Evolutionary conservation across 2,888 invertebrate species (phyloP).

Genomic region (Rotaria macrura): DNA sequence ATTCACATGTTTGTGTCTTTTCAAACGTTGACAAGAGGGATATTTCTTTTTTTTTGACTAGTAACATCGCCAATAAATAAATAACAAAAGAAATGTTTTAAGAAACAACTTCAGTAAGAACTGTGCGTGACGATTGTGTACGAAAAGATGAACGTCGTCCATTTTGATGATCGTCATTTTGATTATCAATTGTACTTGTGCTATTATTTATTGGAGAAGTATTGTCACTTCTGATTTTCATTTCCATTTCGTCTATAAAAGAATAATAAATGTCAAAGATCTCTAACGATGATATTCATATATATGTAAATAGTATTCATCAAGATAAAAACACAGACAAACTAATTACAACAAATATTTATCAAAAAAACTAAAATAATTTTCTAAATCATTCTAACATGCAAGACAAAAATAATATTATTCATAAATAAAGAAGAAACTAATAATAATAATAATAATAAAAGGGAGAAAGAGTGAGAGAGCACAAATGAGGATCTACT

Average conservation of each 20-base stretch:
- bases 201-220: constrained; percentile 13
- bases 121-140: background rate
- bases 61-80: background rate
- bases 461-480: background rate
- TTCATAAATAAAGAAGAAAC: no score
- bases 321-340: background rate
- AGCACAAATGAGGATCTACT: background rate
- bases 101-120: background rate
- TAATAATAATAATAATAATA: background rate
- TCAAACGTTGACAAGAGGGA: background rate
- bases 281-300: background rate
- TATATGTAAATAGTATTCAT: background rate
- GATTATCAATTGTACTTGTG: constrained; percentile 21
- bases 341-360: background rate
- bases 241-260: constrained; percentile 10
- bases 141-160: background rate
- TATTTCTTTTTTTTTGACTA: background rate
- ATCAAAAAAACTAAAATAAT: background rate
- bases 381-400: background rate
- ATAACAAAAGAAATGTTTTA: background rate
- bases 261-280: background rate
- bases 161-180: background rate
- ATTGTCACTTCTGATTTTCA: constrained; percentile 9
- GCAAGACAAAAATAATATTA: background rate
- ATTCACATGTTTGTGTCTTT: background rate